Evolutionary conservation across 92 coral and sea anemone genomes (phyloP).

Genomic region (Parazoanthus atlanticus): DNA sequence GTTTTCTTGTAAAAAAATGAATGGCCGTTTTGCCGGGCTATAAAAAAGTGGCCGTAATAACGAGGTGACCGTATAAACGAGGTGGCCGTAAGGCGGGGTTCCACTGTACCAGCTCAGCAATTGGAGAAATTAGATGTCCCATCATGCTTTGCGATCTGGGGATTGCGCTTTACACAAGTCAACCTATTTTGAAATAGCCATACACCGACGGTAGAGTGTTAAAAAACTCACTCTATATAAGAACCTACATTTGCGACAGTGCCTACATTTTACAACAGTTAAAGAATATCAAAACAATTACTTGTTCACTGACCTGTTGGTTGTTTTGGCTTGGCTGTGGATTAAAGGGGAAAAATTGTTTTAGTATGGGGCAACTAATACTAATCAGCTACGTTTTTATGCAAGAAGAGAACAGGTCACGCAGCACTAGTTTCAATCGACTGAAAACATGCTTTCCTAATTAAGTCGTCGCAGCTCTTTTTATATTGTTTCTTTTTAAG

Average conservation of each 20-base stretch:
- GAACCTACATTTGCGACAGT: neutral
- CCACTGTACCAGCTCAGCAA: no score
- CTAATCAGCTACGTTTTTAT: neutral
- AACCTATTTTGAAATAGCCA: neutral
- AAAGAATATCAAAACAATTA: no score
- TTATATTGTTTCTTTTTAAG: no score
- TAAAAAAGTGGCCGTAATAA: no score
- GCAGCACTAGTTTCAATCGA: neutral
- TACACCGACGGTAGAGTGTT: neutral
- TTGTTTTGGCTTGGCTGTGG: constrained; percentile 38
- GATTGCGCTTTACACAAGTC: no score
- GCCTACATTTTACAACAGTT: neutral
- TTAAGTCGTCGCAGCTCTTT: no score
- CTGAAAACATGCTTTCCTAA: neutral
- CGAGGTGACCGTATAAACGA: no score
- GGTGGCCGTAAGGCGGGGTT: no score
- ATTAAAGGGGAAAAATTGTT: neutral
- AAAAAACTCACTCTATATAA: neutral
- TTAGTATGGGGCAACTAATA: neutral
- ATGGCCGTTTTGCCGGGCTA: no score
- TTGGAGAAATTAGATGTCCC: no score
- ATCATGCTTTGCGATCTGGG: no score
- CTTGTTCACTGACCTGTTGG: constrained; percentile 23
- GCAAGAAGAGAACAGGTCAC: neutral
- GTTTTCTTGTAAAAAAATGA: no score